A percentile compares a stretch with the other conserved stretches of the same genome.
These are phyloP conservation scores for Napeogenes inachia DNA, from an alignment of 2,888 invertebrate species.

Conservation along the genomic window DNA sequence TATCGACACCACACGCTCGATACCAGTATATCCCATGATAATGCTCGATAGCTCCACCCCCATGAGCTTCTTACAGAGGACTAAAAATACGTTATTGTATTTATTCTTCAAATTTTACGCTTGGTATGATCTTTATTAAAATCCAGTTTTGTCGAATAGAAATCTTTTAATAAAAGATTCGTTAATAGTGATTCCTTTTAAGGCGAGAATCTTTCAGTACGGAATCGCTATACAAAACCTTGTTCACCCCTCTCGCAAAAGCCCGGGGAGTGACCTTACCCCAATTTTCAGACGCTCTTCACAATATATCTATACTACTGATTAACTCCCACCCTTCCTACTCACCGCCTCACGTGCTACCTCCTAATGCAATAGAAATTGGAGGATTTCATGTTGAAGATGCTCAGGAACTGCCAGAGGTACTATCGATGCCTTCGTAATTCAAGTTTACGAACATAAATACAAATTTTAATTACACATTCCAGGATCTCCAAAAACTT, in stretches of 20 bases:
- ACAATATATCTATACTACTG: conserved; percentile 48
- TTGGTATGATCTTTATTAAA: no score
- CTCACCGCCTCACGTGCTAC: conserved; percentile 38
- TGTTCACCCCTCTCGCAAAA: no score
- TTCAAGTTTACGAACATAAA: no score
- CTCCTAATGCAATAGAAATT: conserved; percentile 51
- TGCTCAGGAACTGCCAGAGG: conserved; percentile 49
- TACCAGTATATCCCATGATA: conserved; percentile 42
- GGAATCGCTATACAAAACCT: conserved; percentile 28
- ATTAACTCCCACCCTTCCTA: conserved; percentile 51
- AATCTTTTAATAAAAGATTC: no score
- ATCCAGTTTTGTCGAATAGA: no score
- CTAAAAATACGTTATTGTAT: conserved; percentile 35
- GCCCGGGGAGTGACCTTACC: conserved; percentile 43
- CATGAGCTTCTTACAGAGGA: conserved; percentile 44
- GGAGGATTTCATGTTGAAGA: conserved; percentile 56
- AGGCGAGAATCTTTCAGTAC: no score
- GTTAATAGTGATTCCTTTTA: no score
- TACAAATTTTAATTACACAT: no score
- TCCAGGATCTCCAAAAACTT: conserved; percentile 52
- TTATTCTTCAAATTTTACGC: conserved; percentile 12
- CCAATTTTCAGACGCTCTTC: conserved; percentile 36
- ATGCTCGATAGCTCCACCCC: conserved; percentile 40
- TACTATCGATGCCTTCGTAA: conserved; percentile 20
- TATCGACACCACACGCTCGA: conserved; percentile 45